Base-by-base conservation (phyloP, 2,888 invertebrate genomes). In the Vanessa cardui region DNA sequence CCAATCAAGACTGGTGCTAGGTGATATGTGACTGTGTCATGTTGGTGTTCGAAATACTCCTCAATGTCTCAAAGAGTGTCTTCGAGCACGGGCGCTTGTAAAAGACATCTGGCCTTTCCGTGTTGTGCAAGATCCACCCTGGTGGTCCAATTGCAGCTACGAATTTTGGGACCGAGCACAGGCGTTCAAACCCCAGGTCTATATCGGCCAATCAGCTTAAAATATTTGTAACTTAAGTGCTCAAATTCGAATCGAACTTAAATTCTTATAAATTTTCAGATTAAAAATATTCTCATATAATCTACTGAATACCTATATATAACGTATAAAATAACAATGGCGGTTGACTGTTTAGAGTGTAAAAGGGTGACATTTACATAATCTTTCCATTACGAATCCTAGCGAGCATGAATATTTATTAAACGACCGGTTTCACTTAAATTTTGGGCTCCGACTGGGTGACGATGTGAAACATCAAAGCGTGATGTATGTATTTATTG, bases 391-490 rank as follows among this genome's bases (percentile, higher is more conserved):
- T 73, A 70, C 63, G 65, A 69, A 66, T 74, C 69, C 68, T 62
- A 46, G 63, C 60, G 49, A 63, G 60, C 58, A 75, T 75, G 74
- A 76, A 76, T 76, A 76, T 76, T 76, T 76, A 76, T 74, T 68
- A 71, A 69, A 73, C 62, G 72, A 66, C 68, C 64, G 72, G 66
- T 70, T 69, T 64, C 72, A 72, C 74, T 73, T 66, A 72, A 69
- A 67, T 69, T 73, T 66, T 61, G 70, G 72, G 68, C 64, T 69
- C 68, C 69, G 60, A 72, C 64, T 70, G 66, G 66, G 47, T 67
- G 64, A 64, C 58, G 61, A 64, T 64, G 52, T 54, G 54, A 47
- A 52, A 47, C 46, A 31, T 31, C 59, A 45, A 45, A 58, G 58
- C n/a, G 49, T 20, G 60, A 31, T 31, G 59, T 45, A 50, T 16